These are phyloP conservation scores for Athalia cordata DNA, from an alignment of 2,888 invertebrate species.

Conservation along the genomic window DNA sequence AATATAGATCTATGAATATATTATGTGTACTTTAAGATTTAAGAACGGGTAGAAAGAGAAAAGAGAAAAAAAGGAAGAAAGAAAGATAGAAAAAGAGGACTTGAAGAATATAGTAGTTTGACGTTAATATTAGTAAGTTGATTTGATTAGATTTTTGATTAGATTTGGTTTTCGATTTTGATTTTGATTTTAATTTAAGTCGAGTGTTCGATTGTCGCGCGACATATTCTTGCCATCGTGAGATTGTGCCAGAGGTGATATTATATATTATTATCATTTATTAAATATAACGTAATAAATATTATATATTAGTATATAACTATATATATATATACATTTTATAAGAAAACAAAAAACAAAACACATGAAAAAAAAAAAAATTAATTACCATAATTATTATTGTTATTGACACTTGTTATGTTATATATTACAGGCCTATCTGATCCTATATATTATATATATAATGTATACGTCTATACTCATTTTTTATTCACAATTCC, in stretches of 20 bases:
- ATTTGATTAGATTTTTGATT: neutral
- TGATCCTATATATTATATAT: slow-evolving; percentile 38
- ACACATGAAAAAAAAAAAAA: slow-evolving; percentile 59
- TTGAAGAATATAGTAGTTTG: neutral
- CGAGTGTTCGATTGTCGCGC: slow-evolving; percentile 62
- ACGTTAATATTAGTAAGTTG: neutral
- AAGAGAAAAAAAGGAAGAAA: too few species aligned
- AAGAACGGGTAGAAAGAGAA: too few species aligned
- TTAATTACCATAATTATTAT: slow-evolving; percentile 37
- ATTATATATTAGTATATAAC: slow-evolving; percentile 70
- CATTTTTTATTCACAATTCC: slow-evolving; percentile 37
- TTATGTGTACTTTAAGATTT: too few species aligned
- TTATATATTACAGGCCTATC: slow-evolving; percentile 34
- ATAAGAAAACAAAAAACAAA: slow-evolving; percentile 59
- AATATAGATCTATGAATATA: too few species aligned
- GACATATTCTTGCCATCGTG: slow-evolving; percentile 72
- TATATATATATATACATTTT: slow-evolving; percentile 63
- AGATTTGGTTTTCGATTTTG: neutral
- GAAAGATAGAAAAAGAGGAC: neutral
- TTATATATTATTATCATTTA: slow-evolving; percentile 60
- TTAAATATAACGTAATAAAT: slow-evolving; percentile 67
- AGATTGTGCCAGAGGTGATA: slow-evolving; percentile 74
- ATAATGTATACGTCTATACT: slow-evolving; percentile 12
- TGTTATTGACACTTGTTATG: slow-evolving; percentile 41
- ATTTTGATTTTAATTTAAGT: neutral